Percentiles rank a stretch among this genome's conserved stretches.
These are phyloP conservation scores for Philereme vetulata DNA, from an alignment of 2,888 invertebrate genomes.

Conservation along the genomic window DNA sequence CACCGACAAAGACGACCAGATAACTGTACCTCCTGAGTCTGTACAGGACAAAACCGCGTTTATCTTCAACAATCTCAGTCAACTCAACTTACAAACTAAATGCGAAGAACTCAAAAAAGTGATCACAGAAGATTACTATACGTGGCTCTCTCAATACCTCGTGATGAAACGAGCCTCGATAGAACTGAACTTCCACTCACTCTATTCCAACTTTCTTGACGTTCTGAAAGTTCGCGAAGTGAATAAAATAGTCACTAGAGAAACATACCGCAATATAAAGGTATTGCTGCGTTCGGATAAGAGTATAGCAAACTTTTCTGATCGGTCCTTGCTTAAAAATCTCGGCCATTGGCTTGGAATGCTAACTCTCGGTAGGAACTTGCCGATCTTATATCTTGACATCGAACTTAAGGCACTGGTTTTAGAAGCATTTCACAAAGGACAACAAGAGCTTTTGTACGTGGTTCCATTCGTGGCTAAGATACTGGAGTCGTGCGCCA, in stretches of 20 bases:
- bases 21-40: conserved; percentile 94
- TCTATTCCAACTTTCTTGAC: conserved; percentile 98
- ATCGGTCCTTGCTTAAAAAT: conserved; percentile 98
- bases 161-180: conserved; percentile 99
- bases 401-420: conserved; percentile 97
- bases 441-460: conserved; percentile 97
- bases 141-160: conserved; percentile 98
- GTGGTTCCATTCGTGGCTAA: conserved; percentile 99
- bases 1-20: conserved; percentile 96
- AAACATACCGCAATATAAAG: conserved; percentile 98
- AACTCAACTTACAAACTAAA: conserved; percentile 96
- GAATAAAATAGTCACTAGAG: conserved; percentile 94
- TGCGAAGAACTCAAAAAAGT: conserved; percentile 97
- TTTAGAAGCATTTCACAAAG: conserved; percentile 98
- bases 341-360: conserved; percentile 99
- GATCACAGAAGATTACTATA: conserved; percentile 95
- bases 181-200: conserved; percentile 97
- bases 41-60: conserved; percentile 99
- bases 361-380: conserved; percentile 96
- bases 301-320: conserved; percentile 99
- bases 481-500: conserved; percentile 97
- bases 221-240: conserved; percentile 93
- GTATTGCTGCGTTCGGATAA: conserved; percentile 97
- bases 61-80: conserved; percentile 99
- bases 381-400: conserved; percentile 95